Evolutionary conservation across 2,113 vertebrate species (phyloP), one percentile per base, ranked within the genome.

Genomic region (Podocnemis expansa): DNA sequence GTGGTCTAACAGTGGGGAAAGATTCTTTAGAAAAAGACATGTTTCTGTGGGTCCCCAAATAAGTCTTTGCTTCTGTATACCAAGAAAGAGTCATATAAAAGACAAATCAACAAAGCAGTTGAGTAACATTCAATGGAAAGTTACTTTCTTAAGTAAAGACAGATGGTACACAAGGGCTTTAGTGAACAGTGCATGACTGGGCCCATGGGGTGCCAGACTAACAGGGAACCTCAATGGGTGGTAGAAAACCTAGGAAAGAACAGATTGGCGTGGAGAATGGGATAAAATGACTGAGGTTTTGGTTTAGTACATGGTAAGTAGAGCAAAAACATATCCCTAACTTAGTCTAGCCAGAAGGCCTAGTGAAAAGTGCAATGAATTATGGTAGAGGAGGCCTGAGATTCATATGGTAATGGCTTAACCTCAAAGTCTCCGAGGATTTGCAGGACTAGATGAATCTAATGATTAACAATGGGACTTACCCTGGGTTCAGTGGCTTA

Each of bases 311-410:
- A 67, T 78, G 51, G 6, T 11, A 80, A 45, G 2, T 80, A 54
- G 41, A 31, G 22, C 34, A 3, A 24, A 24, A 60, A 47, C 47
- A 49, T 0, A 31, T 1, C 4, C 2, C 34, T 17, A 54, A 4
- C 1, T 83, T 3, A 67, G n/a, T 83, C n/a, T 54, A 81, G 10
- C 22, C 12, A 5, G 21, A 0, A 0, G 5, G 85, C 41, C 51
- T n/a, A 3, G 22, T 2, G 91, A 92, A 85, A 45, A 87, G 78
- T n/a, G 19, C 56, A 12, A 5, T 41, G 5, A 31, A 67, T 2
- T n/a, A 17, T 4, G 21, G 34, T n/a, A 8, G 34, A 67, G 4
- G 34, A n/a, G 34, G 63, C 63, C 63, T n/a, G 16, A 17, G 63
- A 67, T 67, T 67, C 63, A n/a, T 21, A n/a, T n/a, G 34, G 63